Conservation (phyloP, 2,888 invertebrate genomes). For the Troides aeacus region DNA sequence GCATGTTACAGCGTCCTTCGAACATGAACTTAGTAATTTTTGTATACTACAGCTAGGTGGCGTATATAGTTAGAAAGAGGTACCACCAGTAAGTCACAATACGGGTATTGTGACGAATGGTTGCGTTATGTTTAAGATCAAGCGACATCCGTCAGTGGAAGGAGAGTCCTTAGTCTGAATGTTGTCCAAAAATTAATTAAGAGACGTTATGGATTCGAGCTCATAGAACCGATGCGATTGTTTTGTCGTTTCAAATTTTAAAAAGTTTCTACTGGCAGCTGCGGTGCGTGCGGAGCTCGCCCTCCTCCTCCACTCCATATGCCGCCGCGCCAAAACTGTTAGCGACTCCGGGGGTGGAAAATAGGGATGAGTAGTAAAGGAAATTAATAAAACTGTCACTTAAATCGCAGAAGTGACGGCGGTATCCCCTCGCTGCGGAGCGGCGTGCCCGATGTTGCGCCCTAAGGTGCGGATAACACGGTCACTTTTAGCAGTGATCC, state of each 20-base stretch:
- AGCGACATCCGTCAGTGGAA: too few species aligned
- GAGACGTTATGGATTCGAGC: slow-evolving; percentile 13
- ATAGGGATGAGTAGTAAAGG: slow-evolving; percentile 74
- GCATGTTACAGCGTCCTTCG: too few species aligned
- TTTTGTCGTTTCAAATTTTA: slow-evolving; percentile 37
- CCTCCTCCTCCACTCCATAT: slow-evolving; percentile 55
- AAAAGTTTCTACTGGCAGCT: slow-evolving; percentile 42
- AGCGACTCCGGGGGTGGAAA: slow-evolving; percentile 67
- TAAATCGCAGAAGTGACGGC: slow-evolving; percentile 77
- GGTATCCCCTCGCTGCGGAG: slow-evolving; percentile 57
- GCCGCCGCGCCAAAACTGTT: slow-evolving; percentile 68
- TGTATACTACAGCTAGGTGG: too few species aligned
- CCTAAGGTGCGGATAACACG: slow-evolving; percentile 44
- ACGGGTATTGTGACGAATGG: too few species aligned
- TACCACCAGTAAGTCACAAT: too few species aligned
- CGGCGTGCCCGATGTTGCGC: slow-evolving; percentile 48
- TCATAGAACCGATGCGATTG: slow-evolving; percentile 16
- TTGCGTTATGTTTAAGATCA: too few species aligned
- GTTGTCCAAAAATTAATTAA: slow-evolving; percentile 1
- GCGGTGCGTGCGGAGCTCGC: slow-evolving; percentile 44
- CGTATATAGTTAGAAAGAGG: too few species aligned
- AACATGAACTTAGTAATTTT: too few species aligned
- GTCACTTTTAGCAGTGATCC: slow-evolving; percentile 38
- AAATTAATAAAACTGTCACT: slow-evolving; percentile 90
- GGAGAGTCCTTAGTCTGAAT: too few species aligned